Evolutionary conservation across 2,113 vertebrate species (phyloP), one percentile per base, ranked within the genome.

Genomic region (Chlamydotis undulata): DNA sequence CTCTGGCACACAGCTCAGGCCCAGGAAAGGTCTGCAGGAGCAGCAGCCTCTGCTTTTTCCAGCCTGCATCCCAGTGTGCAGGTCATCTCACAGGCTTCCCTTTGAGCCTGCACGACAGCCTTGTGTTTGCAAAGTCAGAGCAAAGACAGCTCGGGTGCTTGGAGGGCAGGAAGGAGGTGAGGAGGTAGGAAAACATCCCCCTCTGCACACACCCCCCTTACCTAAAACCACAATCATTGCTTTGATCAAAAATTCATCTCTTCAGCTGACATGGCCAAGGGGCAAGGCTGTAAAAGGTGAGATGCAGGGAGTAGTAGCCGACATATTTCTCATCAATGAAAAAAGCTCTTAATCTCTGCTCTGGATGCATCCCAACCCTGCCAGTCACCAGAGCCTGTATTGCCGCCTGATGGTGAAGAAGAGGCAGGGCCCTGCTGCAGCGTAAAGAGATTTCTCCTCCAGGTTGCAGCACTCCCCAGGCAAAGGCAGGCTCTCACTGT

Each of bases 171-270:
- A 35, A 76, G 68, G 39, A 43, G 37, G 73, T 12, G 50, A 79
- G 60, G 19, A 61, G 25, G 35, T 16, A 67, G 45, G 31, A 29
- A 56, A 78, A 13, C 57, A 37, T 17, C 47, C 43, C 31, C 4
- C 31, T 74, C 50, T 8, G 8, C 57, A 19, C 28, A 19, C 21
- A 1, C 6, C 14, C 19, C 61, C 63, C 43, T 81, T 52, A 16
- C 56, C 71, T 70, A 47, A 71, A 61, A 92, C n/a, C 75, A 73
- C 73, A 64, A 19, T 4, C 37, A 3, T 18, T 9, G 28, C 82
- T 89, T 94, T 86, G 68, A 90, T 94, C 64, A 83, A 94, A 83
- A 77, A 86, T 69, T 57, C 93, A 90, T 26, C 68, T 67, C n/a
- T 75, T 80, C 65, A 53, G 60, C 76, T 74, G 69, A 63, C 49